A percentile compares a stretch with the other conserved stretches of the same genome.
phyloP scores from a whole-genome alignment of 2,888 invertebrate species.

The Cerastis leucographa region DNA sequence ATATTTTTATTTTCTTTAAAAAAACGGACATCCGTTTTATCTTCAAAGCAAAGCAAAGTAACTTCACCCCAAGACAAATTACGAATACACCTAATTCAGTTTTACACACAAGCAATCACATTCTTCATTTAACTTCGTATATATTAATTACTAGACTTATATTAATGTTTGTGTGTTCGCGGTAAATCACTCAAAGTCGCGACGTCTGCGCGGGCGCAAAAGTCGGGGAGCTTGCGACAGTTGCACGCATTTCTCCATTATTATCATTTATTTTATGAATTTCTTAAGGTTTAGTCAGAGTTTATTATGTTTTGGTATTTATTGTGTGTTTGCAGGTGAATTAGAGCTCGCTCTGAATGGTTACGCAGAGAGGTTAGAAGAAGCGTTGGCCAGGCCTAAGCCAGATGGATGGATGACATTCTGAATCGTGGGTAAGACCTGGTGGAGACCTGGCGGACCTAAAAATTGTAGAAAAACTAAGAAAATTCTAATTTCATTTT shows the following conservation, averaged over 20 bases:
- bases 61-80: slow-evolving; percentile 38
- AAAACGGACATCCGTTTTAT: not conserved
- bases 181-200: slow-evolving; percentile 73
- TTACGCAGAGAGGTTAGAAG: no score
- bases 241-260: slow-evolving; percentile 36
- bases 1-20: not conserved
- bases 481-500: no score
- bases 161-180: slow-evolving; percentile 67
- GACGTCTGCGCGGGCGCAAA: slow-evolving; percentile 42
- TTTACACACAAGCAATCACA: slow-evolving; percentile 54
- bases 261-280: slow-evolving; percentile 53
- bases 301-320: slow-evolving; percentile 35
- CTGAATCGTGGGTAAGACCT: no score
- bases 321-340: no score
- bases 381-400: no score
- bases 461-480: no score
- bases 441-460: no score
- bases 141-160: slow-evolving; percentile 73
- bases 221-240: slow-evolving; percentile 45
- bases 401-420: no score
- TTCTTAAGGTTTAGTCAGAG: slow-evolving; percentile 52
- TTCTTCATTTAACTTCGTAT: slow-evolving; percentile 52
- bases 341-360: no score
- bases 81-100: slow-evolving; percentile 16
- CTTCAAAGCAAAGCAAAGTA: slow-evolving; percentile 8